phyloP scores from a whole-genome alignment of 2,797 vertebrate genomes.

The Liasis olivaceus region DNA sequence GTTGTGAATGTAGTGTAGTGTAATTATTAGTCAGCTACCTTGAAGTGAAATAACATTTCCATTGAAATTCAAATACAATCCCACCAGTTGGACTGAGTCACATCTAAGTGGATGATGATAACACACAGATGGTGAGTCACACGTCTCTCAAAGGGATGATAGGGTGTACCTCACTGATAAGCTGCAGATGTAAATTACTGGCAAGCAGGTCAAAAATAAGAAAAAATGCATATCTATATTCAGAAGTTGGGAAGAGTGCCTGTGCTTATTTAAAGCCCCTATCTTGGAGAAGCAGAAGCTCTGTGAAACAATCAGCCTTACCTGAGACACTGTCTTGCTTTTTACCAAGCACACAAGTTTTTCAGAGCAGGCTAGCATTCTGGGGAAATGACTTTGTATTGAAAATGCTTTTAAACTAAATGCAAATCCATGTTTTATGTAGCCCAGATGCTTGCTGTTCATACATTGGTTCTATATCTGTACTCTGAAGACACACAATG shows the following conservation, averaged over 20 bases:
- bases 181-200: conserved; percentile 47
- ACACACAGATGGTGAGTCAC: conserved; percentile 32
- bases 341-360: not conserved
- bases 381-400: not conserved
- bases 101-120: conserved; percentile 27
- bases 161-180: conserved; percentile 35
- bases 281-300: conserved; percentile 22
- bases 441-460: not conserved
- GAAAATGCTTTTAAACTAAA: not conserved
- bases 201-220: conserved; percentile 24
- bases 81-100: conserved; percentile 40
- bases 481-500: not conserved
- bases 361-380: not conserved
- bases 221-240: conserved; percentile 13
- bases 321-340: not conserved
- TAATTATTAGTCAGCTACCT: conserved; percentile 28
- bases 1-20: conserved; percentile 5
- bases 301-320: conserved; percentile 4
- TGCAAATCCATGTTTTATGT: not conserved
- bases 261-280: conserved; percentile 33
- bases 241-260: conserved; percentile 26
- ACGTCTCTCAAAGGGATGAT: not conserved
- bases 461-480: not conserved
- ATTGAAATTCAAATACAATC: conserved; percentile 39
- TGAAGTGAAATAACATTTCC: conserved; percentile 40